phyloP scores from a whole-genome alignment of 2,113 vertebrate genomes.

The Platysternon megacephalum region DNA sequence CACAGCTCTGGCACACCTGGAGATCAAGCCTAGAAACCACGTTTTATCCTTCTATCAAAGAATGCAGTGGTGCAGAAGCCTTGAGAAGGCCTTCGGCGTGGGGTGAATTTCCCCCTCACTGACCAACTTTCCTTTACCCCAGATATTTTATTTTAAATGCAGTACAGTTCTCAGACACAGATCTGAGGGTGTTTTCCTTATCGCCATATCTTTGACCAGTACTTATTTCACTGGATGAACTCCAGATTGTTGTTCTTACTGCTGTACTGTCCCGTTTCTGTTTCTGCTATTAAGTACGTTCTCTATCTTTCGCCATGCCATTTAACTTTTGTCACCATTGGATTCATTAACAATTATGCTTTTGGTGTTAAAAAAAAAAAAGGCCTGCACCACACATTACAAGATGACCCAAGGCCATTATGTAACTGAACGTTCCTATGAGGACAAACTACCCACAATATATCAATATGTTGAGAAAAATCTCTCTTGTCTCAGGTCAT shows the following conservation, averaged over 20 bases:
- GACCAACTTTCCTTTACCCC: neutral
- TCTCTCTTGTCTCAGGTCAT: conserved; percentile 75
- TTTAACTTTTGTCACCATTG: conserved; percentile 62
- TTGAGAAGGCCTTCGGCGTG: neutral
- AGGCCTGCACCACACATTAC: conserved; percentile 26
- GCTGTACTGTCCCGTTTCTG: neutral
- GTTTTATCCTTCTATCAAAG: neutral
- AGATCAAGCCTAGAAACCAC: neutral
- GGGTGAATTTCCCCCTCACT: neutral
- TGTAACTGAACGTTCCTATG: conserved; percentile 56
- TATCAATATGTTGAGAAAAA: conserved; percentile 70
- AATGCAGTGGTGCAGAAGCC: neutral
- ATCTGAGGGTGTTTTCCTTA: neutral
- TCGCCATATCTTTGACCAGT: neutral
- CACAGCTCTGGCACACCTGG: neutral
- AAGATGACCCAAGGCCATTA: conserved; percentile 61
- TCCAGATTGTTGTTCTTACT: neutral
- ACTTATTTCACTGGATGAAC: neutral
- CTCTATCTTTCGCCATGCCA: conserved; percentile 55
- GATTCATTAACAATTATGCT: conserved; percentile 71
- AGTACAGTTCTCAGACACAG: neutral
- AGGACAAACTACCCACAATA: conserved; percentile 66
- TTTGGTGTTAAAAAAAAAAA: conserved; percentile 45
- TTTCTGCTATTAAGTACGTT: conserved; percentile 39
- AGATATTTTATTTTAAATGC: neutral